Base-by-base conservation (phyloP, 2,888 invertebrate genomes). In the Tubulanus polymorphus region DNA sequence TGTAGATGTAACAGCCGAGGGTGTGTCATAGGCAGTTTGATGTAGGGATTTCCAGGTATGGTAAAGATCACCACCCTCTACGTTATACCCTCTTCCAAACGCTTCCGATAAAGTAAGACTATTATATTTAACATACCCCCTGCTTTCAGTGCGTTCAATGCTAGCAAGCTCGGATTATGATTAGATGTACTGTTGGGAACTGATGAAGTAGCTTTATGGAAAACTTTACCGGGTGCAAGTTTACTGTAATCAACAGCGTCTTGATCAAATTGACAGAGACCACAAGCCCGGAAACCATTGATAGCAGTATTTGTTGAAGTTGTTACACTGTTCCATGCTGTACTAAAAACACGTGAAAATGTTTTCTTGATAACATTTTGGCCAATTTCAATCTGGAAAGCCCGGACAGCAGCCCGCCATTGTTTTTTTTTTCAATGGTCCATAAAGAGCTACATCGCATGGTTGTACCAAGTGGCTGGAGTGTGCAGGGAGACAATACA, bases 401-500 rank as follows among this genome's bases (percentile, higher is more conserved):
- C 3, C 23, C n/a, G n/a, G n/a, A n/a, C n/a, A n/a, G n/a, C n/a
- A n/a, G n/a, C n/a, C n/a, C n/a, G n/a, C n/a, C n/a, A n/a, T n/a
- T n/a, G n/a, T n/a, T n/a, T n/a, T n/a, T n/a, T n/a, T n/a, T 48
- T 64, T 64, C 23, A 64, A 41, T 2, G 51, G 6, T 1, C 55
- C 51, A 46, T 60, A 62, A 6, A 63, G 54, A 8, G 55, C 37
- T n/a, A 62, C 41, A 47, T 63, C 60, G 12, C 57, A 48, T 1
- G 63, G 60, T 47, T 63, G 63, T 18, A 60, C 46, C 1, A 61
- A 26, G 30, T 63, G 62, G 10, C 54, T 54, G 18, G 57, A 49
- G 52, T 63, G 62, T 12, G 62, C 52, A 1, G 55, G 48, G 3
- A 63, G 37, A 37, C 60, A 62, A 30, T 59, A 62, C 27, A 63